phyloP scores from a whole-genome alignment of 2,888 invertebrate species.

The Antitype chi region DNA sequence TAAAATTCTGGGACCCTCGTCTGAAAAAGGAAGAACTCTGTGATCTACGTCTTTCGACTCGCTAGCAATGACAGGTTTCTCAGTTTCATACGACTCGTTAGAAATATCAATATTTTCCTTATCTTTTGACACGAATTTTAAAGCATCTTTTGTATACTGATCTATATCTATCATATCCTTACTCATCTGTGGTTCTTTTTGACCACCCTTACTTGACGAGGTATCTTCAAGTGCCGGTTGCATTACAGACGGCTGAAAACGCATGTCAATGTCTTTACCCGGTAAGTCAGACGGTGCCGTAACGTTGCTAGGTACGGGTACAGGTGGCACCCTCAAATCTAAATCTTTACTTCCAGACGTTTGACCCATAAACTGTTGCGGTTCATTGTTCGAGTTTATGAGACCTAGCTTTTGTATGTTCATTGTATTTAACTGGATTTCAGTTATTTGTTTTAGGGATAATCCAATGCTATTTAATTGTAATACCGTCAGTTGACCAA shows the following conservation, averaged over 20 bases:
- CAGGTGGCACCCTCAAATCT: constrained; percentile 87
- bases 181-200: constrained; percentile 75
- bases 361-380: constrained; percentile 73
- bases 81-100: constrained; percentile 81
- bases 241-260: constrained; percentile 80
- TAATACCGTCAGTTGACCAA: constrained; percentile 91
- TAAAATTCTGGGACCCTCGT: constrained; percentile 75
- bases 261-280: constrained; percentile 89
- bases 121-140: constrained; percentile 88
- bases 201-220: constrained; percentile 63
- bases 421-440: constrained; percentile 91
- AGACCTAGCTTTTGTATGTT: constrained; percentile 90
- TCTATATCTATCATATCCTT: constrained; percentile 89
- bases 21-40: constrained; percentile 85
- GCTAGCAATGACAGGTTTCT: constrained; percentile 74
- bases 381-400: constrained; percentile 80
- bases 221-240: constrained; percentile 72
- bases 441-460: constrained; percentile 91
- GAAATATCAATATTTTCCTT: constrained; percentile 87
- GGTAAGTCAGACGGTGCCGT: constrained; percentile 79
- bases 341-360: constrained; percentile 82
- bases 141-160: constrained; percentile 89
- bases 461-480: constrained; percentile 91
- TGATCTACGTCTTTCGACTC: constrained; percentile 88
- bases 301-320: constrained; percentile 71